Evolutionary conservation across 1,140 invertebrate genomes (phyloP).

Genomic region (Apis cerana): DNA sequence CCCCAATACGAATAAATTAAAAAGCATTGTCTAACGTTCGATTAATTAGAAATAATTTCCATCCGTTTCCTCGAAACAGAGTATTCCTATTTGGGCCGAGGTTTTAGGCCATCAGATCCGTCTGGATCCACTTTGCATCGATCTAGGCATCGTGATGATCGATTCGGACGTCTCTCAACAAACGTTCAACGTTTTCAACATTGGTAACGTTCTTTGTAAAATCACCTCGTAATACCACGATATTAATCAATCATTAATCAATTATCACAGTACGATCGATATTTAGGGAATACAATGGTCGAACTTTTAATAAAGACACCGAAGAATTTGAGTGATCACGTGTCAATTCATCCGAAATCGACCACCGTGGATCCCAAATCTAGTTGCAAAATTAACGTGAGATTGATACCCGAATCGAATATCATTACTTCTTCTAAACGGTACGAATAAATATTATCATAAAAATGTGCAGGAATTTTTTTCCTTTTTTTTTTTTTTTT

Average conservation of each 20-base stretch:
- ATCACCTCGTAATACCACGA: neutral
- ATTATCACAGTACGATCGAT: no score
- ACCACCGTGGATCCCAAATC: neutral
- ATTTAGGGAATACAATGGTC: neutral
- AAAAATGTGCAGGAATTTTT: neutral
- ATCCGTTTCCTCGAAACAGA: neutral
- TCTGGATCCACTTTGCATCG: constrained; percentile 29
- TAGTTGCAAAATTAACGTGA: neutral
- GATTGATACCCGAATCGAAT: constrained; percentile 9
- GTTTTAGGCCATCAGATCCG: neutral
- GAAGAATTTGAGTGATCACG: constrained; percentile 3
- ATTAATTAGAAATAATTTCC: neutral
- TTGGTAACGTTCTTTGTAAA: neutral
- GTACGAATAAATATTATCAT: neutral
- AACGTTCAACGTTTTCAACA: constrained; percentile 15
- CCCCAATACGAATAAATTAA: neutral
- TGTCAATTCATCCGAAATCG: constrained; percentile 18
- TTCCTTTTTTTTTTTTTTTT: neutral
- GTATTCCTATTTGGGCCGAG: constrained; percentile 22
- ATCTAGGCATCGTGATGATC: constrained; percentile 23
- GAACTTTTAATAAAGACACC: constrained; percentile 26
- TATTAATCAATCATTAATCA: neutral
- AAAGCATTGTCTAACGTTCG: no score
- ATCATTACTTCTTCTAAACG: neutral
- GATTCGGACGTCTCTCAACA: constrained; percentile 37